These are phyloP conservation scores for Pelagia noctiluca DNA, from an alignment of 30 jellyfish, hydroid and myxozoan genomes.

Conservation along the genomic window DNA sequence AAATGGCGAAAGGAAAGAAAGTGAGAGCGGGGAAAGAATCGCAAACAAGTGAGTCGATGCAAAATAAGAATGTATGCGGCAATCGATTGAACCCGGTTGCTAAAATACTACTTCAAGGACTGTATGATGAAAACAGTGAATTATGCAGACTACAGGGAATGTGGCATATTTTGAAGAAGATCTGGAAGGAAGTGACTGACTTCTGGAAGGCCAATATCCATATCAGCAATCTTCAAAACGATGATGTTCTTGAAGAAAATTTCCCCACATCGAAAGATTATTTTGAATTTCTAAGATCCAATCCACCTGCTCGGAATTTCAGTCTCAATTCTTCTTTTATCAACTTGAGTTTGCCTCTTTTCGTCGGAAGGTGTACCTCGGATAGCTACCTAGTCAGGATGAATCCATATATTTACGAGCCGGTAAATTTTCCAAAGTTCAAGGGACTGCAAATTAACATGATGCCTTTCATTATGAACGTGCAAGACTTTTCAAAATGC, in stretches of 20 bases:
- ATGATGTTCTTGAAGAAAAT: too few relatives aligned
- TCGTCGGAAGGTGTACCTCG: too few relatives aligned
- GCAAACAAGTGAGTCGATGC: too few relatives aligned
- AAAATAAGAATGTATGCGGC: too few relatives aligned
- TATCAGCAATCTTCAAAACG: background rate
- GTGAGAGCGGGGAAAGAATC: too few relatives aligned
- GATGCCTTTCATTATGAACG: slow-evolving; percentile 75
- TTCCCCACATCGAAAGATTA: too few relatives aligned
- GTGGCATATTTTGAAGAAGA: slow-evolving; percentile 51
- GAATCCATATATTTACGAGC: background rate
- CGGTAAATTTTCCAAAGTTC: slow-evolving; percentile 52
- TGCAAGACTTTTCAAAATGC: slow-evolving; percentile 16
- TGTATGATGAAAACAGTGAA: slow-evolving; percentile 55
- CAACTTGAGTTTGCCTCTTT: too few relatives aligned
- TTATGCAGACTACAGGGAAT: slow-evolving; percentile 47
- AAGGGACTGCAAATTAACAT: slow-evolving; percentile 58
- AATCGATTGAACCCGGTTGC: slow-evolving; percentile 49
- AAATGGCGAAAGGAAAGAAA: too few relatives aligned
- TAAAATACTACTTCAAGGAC: slow-evolving; percentile 61
- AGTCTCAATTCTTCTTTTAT: slow-evolving; percentile 1
- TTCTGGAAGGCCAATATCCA: slow-evolving; percentile 40
- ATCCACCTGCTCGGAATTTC: background rate
- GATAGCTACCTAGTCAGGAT: background rate
- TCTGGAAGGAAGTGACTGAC: slow-evolving; percentile 44
- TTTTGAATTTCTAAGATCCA: background rate